These are phyloP conservation scores for Thaumatotibia leucotreta DNA, from an alignment of 1,140 invertebrate genomes.

Conservation along the genomic window DNA sequence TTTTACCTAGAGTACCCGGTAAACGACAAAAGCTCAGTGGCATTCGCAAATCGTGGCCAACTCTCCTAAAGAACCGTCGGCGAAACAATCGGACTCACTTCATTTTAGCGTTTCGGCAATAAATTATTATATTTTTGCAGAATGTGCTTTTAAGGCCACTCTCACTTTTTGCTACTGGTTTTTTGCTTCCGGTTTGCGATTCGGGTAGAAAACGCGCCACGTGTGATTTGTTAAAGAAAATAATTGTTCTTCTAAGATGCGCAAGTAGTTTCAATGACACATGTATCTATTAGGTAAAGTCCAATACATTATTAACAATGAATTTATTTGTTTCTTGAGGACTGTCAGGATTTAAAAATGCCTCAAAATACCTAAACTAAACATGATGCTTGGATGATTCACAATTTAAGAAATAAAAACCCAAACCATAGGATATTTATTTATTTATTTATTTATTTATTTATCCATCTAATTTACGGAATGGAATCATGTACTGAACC, in stretches of 20 bases:
- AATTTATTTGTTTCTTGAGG: too few relatives aligned
- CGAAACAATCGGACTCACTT: constrained; percentile 30
- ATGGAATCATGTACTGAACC: too few relatives aligned
- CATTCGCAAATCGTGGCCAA: constrained; percentile 17
- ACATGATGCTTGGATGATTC: too few relatives aligned
- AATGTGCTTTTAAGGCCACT: constrained; percentile 35
- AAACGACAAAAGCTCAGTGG: constrained; percentile 6
- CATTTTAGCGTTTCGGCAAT: constrained; percentile 25
- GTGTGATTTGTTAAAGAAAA: constrained; percentile 38
- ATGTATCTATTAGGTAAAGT: neutral
- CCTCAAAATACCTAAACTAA: too few relatives aligned
- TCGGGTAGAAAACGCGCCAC: constrained; percentile 39
- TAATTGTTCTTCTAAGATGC: neutral
- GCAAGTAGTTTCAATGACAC: neutral
- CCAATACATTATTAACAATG: too few relatives aligned
- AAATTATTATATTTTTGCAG: constrained; percentile 40
- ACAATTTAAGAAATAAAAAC: too few relatives aligned
- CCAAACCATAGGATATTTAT: too few relatives aligned
- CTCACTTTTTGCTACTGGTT: constrained; percentile 51
- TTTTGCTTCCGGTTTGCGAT: constrained; percentile 44
- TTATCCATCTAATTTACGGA: too few relatives aligned
- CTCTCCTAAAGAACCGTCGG: constrained; percentile 16
- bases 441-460: too few relatives aligned
- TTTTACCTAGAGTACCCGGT: neutral
- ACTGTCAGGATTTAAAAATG: too few relatives aligned